Evolutionary conservation across 2,113 vertebrate species (phyloP).

Genomic region (Chrysemys picta): DNA sequence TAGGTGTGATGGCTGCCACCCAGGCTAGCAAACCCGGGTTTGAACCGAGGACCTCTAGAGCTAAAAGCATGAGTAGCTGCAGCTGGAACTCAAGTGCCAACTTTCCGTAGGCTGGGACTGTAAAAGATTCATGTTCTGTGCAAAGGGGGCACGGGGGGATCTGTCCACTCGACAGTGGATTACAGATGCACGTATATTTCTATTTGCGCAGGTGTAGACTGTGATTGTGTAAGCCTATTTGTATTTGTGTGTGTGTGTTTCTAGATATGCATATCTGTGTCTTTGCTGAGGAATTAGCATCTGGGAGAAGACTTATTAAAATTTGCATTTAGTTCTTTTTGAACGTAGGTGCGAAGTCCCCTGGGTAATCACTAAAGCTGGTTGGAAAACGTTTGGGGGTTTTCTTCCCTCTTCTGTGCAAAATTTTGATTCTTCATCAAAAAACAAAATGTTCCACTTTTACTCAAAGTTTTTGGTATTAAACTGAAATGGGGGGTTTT

Average conservation of each 20-base stretch:
- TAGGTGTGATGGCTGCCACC: accelerated
- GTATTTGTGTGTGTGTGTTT: neutral
- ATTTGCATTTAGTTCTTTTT: neutral
- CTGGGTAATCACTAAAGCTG: neutral
- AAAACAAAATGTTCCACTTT: neutral
- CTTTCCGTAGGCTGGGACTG: neutral
- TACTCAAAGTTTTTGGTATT: neutral
- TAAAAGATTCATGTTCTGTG: neutral
- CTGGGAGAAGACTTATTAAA: neutral
- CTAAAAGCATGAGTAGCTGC: neutral
- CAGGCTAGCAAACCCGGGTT: neutral
- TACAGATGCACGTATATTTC: neutral
- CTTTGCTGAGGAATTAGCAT: neutral
- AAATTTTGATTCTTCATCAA: neutral
- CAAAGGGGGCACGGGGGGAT: neutral
- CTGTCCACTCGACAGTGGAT: neutral
- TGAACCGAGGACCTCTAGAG: neutral
- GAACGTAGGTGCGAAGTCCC: neutral
- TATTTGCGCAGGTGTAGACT: neutral
- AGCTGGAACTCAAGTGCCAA: neutral
- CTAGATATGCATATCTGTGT: neutral
- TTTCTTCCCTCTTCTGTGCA: neutral
- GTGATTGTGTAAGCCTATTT: neutral
- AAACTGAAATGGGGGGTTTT: neutral
- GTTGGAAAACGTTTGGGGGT: neutral